Evolutionary conservation across 2,888 invertebrate species (phyloP).

Genomic region (Dexiosoma caninum): DNA sequence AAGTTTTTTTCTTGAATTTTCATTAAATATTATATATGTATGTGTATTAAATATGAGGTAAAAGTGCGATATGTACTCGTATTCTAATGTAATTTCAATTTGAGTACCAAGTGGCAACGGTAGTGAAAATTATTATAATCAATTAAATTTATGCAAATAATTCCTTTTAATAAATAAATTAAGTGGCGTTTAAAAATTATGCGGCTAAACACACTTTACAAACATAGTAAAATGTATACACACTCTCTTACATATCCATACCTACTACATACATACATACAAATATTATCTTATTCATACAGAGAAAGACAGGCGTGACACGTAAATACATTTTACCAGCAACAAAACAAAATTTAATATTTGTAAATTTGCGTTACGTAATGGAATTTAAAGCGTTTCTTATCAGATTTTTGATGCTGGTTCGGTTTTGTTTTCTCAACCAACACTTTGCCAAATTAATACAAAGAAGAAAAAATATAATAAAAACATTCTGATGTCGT

Average conservation of each 20-base stretch:
- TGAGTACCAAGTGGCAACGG: neutral
- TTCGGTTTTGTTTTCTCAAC: slow-evolving; percentile 70
- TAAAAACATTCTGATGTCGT: neutral
- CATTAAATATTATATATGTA: no score
- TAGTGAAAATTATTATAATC: slow-evolving; percentile 11
- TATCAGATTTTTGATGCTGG: slow-evolving; percentile 73
- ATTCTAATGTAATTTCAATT: neutral
- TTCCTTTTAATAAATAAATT: slow-evolving; percentile 33
- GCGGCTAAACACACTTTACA: slow-evolving; percentile 10
- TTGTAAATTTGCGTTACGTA: slow-evolving; percentile 77
- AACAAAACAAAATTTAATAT: slow-evolving; percentile 67
- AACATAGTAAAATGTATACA: neutral
- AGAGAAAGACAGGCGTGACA: neutral
- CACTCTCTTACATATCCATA: neutral
- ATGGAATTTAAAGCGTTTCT: slow-evolving; percentile 77
- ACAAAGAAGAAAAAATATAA: slow-evolving; percentile 17
- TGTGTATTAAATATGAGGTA: no score
- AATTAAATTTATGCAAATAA: neutral
- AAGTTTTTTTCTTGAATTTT: no score
- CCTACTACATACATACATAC: neutral
- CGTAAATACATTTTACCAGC: neutral
- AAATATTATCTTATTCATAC: neutral
- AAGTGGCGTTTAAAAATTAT: slow-evolving; percentile 35
- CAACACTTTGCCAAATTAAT: no score
- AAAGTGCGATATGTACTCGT: no score